Evolutionary conservation across 2,797 vertebrate species (phyloP).

Genomic region (Acipenser ruthenus): DNA sequence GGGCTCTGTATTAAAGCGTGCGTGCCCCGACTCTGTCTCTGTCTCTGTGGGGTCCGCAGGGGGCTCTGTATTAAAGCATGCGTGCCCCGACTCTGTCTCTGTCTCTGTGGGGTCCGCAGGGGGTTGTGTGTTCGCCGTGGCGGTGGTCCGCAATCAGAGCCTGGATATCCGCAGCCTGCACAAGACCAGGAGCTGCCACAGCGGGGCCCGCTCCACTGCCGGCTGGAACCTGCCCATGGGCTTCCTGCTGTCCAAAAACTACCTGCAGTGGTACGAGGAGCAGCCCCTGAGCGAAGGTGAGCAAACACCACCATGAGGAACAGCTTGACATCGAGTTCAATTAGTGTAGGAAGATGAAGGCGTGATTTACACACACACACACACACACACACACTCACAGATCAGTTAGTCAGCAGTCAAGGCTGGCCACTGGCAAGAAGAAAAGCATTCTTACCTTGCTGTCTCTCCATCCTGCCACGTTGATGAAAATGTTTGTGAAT

Average conservation of each 20-base stretch:
- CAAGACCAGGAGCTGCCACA: conserved; percentile 76
- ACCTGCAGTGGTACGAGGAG: conserved; percentile 71
- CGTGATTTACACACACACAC: too few species aligned
- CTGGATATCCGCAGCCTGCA: conserved; percentile 61
- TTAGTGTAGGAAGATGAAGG: too few species aligned
- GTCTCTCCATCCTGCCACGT: too few species aligned
- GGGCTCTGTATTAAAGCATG: conserved; percentile 56
- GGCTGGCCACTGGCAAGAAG: too few species aligned
- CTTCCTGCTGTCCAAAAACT: conserved; percentile 74
- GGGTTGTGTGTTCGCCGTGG: conserved; percentile 74
- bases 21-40: background rate
- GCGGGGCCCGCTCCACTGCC: conserved; percentile 72
- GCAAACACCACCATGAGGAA: too few species aligned
- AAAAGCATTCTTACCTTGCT: too few species aligned
- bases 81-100: background rate
- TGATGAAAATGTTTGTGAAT: too few species aligned
- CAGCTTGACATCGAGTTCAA: too few species aligned
- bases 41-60: conserved; percentile 22
- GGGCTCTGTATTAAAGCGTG: too few species aligned
- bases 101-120: conserved; percentile 39
- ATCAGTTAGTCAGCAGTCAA: too few species aligned
- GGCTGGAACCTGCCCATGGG: conserved; percentile 85
- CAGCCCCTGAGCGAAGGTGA: conserved; percentile 73
- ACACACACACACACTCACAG: too few species aligned
- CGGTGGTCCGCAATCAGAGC: conserved; percentile 61